Evolutionary conservation across 2,888 invertebrate genomes (phyloP).

Genomic region (Chloromyia formosa): DNA sequence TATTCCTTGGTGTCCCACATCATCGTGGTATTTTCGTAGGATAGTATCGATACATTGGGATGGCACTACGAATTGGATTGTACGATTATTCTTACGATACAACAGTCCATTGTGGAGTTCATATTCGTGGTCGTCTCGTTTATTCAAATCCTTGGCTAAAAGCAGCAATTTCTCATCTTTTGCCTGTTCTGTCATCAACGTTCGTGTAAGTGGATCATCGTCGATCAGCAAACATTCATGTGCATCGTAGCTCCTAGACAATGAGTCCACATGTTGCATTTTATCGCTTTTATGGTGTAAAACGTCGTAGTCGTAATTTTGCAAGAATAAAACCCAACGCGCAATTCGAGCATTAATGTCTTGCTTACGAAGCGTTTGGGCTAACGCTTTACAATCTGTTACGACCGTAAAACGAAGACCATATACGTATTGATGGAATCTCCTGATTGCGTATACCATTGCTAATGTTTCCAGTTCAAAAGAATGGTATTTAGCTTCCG

Average conservation of each 20-base stretch:
- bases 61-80: constrained; percentile 14
- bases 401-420: too few relatives aligned
- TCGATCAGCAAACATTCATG: constrained; percentile 16
- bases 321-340: constrained; percentile 8
- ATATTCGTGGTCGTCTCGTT: constrained; percentile 1
- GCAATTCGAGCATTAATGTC: constrained; percentile 16
- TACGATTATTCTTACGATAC: too few relatives aligned
- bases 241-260: constrained; percentile 11
- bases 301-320: constrained; percentile 13
- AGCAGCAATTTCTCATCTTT: not conserved
- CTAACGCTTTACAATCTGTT: too few relatives aligned
- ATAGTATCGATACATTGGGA: not conserved
- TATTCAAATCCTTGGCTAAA: not conserved
- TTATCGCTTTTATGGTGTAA: not conserved
- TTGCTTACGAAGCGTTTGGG: too few relatives aligned
- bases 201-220: constrained; percentile 9
- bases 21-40: constrained; percentile 12
- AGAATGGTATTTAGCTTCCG: too few relatives aligned
- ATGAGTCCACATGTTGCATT: constrained; percentile 3
- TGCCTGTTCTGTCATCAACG: not conserved
- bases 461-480: too few relatives aligned
- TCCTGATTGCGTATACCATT: too few relatives aligned
- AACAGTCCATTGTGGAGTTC: not conserved
- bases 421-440: too few relatives aligned
- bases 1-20: too few relatives aligned